Conservation (phyloP, 1,140 invertebrate species). For the Apis mellifera region Amel_HAv3.1 CM009938.2:1063001-1063500, state of each 20-base stretch:
- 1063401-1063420: slow-evolving; percentile 12
- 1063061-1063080: too few relatives aligned
- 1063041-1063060: too few relatives aligned
- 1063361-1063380: not conserved
- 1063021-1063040: not conserved
- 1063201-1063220: too few relatives aligned
- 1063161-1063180: too few relatives aligned
- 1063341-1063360: slow-evolving; percentile 20
- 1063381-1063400: not conserved
- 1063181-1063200: too few relatives aligned
- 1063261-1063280: not conserved
- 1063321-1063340: not conserved
- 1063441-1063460: slow-evolving; percentile 49
- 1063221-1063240: not conserved
- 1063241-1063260: slow-evolving; percentile 3
- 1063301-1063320: not conserved
- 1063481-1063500: slow-evolving; percentile 41
- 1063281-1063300: not conserved
- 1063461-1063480: slow-evolving; percentile 27
- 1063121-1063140: too few relatives aligned
- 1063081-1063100: too few relatives aligned
- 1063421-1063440: slow-evolving; percentile 40
- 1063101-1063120: too few relatives aligned
- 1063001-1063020: not conserved
- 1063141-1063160: too few relatives aligned